Conservation (phyloP, 2,888 invertebrate genomes). For the Apodemia mormo region DNA sequence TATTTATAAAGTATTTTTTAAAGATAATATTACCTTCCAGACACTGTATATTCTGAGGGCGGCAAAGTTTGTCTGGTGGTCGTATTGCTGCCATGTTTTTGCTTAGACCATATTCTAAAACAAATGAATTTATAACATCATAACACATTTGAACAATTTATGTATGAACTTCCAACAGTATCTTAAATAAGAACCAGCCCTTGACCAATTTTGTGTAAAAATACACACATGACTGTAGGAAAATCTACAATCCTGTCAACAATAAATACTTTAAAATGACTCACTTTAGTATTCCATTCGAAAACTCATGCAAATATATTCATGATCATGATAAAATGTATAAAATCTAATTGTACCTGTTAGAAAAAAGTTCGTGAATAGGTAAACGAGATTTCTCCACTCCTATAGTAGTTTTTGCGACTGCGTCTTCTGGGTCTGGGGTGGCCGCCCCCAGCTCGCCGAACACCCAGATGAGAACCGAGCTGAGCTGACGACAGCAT, state of each 20-base stretch:
- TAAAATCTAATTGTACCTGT: slow-evolving; percentile 46
- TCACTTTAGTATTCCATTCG: no score
- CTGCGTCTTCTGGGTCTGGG: slow-evolving; percentile 33
- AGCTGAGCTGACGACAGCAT: slow-evolving; percentile 83
- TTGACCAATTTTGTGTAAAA: no score
- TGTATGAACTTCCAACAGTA: no score
- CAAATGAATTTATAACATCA: not conserved
- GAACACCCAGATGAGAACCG: slow-evolving; percentile 82
- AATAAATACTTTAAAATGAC: no score
- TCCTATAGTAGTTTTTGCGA: slow-evolving; percentile 30
- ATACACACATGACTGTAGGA: no score
- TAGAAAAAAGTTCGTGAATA: slow-evolving; percentile 67
- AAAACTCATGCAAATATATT: no score
- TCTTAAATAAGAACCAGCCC: no score
- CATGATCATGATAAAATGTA: no score
- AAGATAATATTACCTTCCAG: slow-evolving; percentile 47
- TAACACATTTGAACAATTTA: not conserved
- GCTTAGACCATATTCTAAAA: slow-evolving; percentile 68
- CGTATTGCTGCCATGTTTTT: slow-evolving; percentile 49
- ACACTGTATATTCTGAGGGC: slow-evolving; percentile 50
- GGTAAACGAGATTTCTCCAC: slow-evolving; percentile 43
- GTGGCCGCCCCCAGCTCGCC: slow-evolving; percentile 51
- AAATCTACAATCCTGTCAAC: no score
- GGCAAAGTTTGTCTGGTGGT: slow-evolving; percentile 48
- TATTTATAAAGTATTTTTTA: not conserved